A percentile compares a stretch with the other conserved stretches of the same genome.
Conservation (phyloP, 2,797 vertebrate species). For the Platyrinchus mystaceus region DNA sequence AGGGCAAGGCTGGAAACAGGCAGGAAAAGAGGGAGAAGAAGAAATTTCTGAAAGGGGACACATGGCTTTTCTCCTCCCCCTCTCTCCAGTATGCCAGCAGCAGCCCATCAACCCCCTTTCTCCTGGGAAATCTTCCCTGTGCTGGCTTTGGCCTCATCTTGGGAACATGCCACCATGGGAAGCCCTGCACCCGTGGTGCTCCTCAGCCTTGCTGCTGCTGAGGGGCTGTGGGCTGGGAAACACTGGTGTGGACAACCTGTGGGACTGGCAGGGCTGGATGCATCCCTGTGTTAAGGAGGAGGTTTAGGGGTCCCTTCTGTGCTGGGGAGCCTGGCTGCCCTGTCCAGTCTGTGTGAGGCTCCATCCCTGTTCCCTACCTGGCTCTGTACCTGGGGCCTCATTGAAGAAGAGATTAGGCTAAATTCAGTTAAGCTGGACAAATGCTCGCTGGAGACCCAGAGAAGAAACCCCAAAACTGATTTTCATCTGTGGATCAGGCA, state of each 20-base stretch:
- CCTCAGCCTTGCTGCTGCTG: accelerated
- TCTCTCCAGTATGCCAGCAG: neutral
- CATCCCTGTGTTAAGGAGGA: accelerated
- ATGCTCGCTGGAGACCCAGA: neutral
- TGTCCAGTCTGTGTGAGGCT: accelerated
- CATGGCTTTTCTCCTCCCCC: accelerated
- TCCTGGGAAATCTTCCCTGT: accelerated
- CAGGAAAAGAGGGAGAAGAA: neutral
- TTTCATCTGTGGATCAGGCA: slow-evolving; percentile 19
- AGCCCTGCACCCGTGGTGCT: accelerated
- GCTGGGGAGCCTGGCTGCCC: neutral
- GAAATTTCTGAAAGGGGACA: neutral
- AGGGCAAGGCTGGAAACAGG: neutral
- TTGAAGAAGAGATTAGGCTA: neutral
- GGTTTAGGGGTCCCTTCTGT: neutral
- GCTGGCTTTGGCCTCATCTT: neutral
- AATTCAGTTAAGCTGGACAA: slow-evolving; percentile 11
- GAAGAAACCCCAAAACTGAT: neutral
- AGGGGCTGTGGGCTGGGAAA: neutral
- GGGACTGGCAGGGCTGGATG: neutral
- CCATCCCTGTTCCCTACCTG: accelerated
- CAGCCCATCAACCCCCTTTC: neutral
- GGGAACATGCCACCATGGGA: accelerated
- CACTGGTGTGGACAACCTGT: accelerated
- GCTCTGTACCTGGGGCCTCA: neutral